These are phyloP conservation scores for Macquaria australasica DNA, from an alignment of 2,113 vertebrate genomes.

Conservation along the genomic window DNA sequence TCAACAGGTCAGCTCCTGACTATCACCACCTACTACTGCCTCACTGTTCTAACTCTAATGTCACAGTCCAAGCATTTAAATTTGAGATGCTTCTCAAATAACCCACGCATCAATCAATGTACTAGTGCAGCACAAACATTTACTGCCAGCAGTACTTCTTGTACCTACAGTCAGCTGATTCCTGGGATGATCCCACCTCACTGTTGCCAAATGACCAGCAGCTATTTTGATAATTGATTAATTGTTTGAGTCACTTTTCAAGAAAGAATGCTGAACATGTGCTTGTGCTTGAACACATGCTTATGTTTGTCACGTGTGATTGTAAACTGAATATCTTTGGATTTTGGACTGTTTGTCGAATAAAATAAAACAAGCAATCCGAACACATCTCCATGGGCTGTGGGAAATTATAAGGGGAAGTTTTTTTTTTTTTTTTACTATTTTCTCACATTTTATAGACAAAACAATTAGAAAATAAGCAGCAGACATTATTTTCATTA, in stretches of 20 bases:
- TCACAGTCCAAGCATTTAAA: conserved; percentile 8
- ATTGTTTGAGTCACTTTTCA: too few species aligned
- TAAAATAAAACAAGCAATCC: background rate
- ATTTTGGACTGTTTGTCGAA: background rate
- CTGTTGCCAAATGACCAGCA: background rate
- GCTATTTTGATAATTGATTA: background rate
- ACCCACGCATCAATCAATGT: background rate
- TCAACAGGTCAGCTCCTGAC: background rate
- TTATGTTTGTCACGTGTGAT: background rate
- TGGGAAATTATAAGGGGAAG: too few species aligned
- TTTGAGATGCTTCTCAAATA: conserved; percentile 28
- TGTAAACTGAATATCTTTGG: background rate
- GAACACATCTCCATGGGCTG: background rate
- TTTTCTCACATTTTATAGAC: background rate
- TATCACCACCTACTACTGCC: background rate
- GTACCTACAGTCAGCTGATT: conserved; percentile 20
- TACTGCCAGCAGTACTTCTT: background rate
- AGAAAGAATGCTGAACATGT: too few species aligned
- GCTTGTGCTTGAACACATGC: too few species aligned
- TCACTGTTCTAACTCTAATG: conserved; percentile 2
- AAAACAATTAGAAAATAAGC: background rate
- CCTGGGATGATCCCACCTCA: conserved; percentile 8
- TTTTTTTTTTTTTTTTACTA: background rate
- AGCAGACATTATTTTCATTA: too few species aligned
- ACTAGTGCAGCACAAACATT: background rate